A percentile compares a stretch with the other conserved stretches of the same genome.
Conservation (phyloP, 2,113 vertebrate genomes). For the Ciconia stormi region DNA sequence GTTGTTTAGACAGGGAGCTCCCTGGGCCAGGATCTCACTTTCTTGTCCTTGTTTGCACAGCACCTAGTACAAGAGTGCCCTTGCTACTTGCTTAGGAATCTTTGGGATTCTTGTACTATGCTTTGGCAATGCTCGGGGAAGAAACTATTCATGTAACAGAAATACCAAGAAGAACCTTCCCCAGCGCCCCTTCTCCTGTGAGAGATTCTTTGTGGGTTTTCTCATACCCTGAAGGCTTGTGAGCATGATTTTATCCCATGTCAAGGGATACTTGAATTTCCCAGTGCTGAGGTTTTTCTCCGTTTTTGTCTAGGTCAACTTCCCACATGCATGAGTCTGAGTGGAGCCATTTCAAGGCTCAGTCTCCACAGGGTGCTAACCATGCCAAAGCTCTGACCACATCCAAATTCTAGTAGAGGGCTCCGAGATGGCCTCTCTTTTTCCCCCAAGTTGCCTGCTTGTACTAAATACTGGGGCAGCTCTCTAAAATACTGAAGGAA, state of each 20-base stretch:
- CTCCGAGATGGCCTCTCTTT: background rate
- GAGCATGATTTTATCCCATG: background rate
- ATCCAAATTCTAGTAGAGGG: background rate
- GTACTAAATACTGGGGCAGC: constrained; percentile 58
- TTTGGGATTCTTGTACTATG: background rate
- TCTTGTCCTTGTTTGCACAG: background rate
- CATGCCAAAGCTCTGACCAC: constrained; percentile 7
- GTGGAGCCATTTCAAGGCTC: constrained; percentile 1
- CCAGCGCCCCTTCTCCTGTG: background rate
- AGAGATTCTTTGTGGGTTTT: background rate
- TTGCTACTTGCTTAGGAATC: background rate
- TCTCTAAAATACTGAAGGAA: constrained; percentile 73
- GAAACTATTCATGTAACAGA: background rate
- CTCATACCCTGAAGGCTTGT: background rate
- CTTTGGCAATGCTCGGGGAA: background rate
- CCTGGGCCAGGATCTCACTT: background rate
- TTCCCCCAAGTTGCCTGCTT: constrained; percentile 19
- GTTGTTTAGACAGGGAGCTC: background rate
- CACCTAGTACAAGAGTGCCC: background rate
- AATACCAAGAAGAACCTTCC: background rate
- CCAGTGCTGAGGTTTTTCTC: background rate
- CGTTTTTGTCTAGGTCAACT: background rate
- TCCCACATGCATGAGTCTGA: background rate
- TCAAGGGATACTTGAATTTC: background rate
- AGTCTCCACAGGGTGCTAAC: background rate